A percentile compares a stretch with the other conserved stretches of the same genome.
phyloP scores from a whole-genome alignment of 2,797 vertebrate genomes.

The Phoebastria nigripes region DNA sequence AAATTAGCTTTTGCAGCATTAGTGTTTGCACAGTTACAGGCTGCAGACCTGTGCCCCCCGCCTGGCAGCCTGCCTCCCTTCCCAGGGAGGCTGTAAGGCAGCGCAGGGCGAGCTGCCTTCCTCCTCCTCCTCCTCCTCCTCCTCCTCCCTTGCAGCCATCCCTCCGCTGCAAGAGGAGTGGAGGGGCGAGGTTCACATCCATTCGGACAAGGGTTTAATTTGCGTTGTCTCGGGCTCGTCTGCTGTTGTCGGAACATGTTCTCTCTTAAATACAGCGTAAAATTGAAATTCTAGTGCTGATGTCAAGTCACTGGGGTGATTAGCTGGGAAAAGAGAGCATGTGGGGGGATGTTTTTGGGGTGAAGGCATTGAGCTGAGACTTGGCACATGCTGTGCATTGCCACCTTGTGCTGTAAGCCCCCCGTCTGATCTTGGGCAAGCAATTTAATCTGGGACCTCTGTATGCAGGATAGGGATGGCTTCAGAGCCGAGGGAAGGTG shows the following conservation, averaged over 20 bases:
- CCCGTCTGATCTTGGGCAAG: not conserved
- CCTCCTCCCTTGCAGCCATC: not conserved
- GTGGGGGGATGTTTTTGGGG: not conserved
- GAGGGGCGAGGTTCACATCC: not conserved
- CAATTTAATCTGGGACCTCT: not conserved
- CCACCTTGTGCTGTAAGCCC: not conserved
- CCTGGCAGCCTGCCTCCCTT: conserved; percentile 58
- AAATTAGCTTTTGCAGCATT: conserved; percentile 79
- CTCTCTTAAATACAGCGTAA: not conserved
- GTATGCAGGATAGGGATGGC: not conserved
- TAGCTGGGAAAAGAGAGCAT: not conserved
- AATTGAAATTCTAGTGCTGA: not conserved
- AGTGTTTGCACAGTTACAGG: conserved; percentile 75
- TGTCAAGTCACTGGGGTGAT: not conserved
- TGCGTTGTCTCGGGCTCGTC: not conserved
- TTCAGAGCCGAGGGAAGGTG: not conserved
- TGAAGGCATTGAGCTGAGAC: not conserved
- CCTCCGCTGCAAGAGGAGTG: fast-evolving
- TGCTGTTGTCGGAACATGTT: not conserved
- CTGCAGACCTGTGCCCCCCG: conserved; percentile 54
- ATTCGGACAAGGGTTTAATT: not conserved
- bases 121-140: not conserved
- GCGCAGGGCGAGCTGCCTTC: not conserved
- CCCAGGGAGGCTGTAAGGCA: not conserved
- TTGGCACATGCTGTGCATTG: not conserved